phyloP scores from a whole-genome alignment of 2,113 vertebrate species.

The Sapajus apella region DNA sequence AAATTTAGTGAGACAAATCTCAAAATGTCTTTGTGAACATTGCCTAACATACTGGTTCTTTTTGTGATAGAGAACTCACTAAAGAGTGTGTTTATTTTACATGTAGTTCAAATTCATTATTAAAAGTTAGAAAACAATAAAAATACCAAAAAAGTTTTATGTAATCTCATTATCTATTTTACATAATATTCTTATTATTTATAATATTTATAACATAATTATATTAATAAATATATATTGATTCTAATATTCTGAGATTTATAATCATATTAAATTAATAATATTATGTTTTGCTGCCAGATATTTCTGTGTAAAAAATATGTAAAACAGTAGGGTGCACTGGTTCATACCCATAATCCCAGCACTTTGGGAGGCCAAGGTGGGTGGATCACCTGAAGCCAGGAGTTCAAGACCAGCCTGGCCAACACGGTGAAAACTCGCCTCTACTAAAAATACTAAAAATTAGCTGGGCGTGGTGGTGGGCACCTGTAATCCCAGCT shows the following conservation, averaged over 20 bases:
- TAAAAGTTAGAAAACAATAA: background rate
- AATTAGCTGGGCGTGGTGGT: no score
- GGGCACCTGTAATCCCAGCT: no score
- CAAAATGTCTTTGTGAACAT: background rate
- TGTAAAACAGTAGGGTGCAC: background rate
- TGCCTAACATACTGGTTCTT: background rate
- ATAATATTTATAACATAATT: background rate
- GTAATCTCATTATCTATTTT: background rate
- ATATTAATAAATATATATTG: background rate
- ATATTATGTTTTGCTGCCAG: background rate
- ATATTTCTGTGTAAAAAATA: background rate
- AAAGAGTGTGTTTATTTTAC: background rate
- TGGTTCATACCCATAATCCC: no score
- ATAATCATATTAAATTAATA: background rate
- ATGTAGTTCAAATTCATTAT: slow-evolving; percentile 18
- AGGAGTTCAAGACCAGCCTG: no score
- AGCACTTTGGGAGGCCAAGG: no score
- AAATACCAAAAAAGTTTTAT: background rate
- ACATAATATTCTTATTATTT: background rate
- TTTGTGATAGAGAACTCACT: slow-evolving; percentile 21
- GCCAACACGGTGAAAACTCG: no score
- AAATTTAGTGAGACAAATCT: slow-evolving; percentile 53
- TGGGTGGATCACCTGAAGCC: no score
- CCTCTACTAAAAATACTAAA: no score
- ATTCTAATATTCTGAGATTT: background rate